A percentile compares a stretch with the other conserved stretches of the same genome.
Conservation (phyloP, 1,140 invertebrate genomes). For the Chymomyza costata region DNA sequence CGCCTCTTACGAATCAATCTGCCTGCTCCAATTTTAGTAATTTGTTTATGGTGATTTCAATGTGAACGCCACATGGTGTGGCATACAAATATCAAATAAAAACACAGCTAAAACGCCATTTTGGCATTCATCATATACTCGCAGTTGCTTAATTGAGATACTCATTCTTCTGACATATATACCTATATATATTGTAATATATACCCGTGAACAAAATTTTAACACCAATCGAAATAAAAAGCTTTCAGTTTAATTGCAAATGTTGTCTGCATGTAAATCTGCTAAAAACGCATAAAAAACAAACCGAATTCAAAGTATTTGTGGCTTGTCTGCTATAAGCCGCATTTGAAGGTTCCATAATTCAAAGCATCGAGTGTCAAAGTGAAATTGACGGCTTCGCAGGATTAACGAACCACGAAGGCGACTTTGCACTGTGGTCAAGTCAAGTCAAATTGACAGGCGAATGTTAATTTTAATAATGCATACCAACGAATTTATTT, state of each 20-base stretch:
- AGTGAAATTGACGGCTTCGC: constrained; percentile 48
- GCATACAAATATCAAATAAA: constrained; percentile 5
- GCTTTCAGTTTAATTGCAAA: constrained; percentile 66
- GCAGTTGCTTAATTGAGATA: constrained; percentile 51
- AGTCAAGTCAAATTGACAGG: too few species aligned
- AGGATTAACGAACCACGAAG: too few species aligned
- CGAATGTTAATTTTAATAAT: constrained; percentile 59
- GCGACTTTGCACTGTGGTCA: constrained; percentile 2
- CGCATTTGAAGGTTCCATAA: constrained; percentile 18
- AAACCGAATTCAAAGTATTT: constrained; percentile 30
- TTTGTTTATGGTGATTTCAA: constrained; percentile 64
- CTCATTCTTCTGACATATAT: constrained; percentile 18
- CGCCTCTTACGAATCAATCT: constrained; percentile 54
- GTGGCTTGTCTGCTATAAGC: constrained; percentile 14
- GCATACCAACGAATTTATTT: constrained; percentile 31
- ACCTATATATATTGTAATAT: too few species aligned
- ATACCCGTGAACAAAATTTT: too few species aligned
- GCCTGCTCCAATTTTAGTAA: constrained; percentile 37
- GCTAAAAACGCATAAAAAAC: too few species aligned
- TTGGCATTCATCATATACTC: too few species aligned
- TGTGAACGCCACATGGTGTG: too few species aligned
- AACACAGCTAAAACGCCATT: constrained; percentile 4
- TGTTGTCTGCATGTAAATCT: constrained; percentile 43
- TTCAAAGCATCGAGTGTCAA: background rate
- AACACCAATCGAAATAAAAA: constrained; percentile 31